Percentiles rank a stretch among this genome's conserved stretches.
These are phyloP conservation scores for Drosophila mercatorum DNA, from an alignment of 2,888 invertebrate species.

Conservation along the genomic window DNA sequence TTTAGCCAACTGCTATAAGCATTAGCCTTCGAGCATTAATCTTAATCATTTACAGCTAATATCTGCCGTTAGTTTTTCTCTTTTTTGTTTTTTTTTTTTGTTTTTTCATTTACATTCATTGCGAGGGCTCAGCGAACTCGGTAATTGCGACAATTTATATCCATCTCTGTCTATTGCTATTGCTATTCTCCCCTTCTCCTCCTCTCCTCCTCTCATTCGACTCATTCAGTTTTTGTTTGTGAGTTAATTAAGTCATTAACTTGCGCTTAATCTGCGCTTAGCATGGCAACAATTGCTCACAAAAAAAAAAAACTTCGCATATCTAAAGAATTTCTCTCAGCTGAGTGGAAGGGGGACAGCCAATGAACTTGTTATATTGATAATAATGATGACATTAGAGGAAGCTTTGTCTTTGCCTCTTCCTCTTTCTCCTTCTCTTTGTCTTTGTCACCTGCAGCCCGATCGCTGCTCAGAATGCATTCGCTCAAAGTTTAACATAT, in stretches of 20 bases:
- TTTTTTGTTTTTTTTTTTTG: neutral
- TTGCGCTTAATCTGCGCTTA: conserved; percentile 73
- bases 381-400: conserved; percentile 76
- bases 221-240: conserved; percentile 27
- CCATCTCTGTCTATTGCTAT: conserved; percentile 35
- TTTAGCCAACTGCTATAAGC: conserved; percentile 3
- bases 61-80: neutral
- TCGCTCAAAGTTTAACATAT: conserved; percentile 51
- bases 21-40: conserved; percentile 8
- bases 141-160: conserved; percentile 56
- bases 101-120: conserved; percentile 14
- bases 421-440: conserved; percentile 39
- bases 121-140: conserved; percentile 18
- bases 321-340: conserved; percentile 59
- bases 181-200: conserved; percentile 45
- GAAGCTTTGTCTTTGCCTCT: conserved; percentile 58
- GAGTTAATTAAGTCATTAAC: conserved; percentile 73
- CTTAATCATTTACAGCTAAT: conserved; percentile 12
- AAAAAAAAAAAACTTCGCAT: conserved; percentile 52
- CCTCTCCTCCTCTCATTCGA: conserved; percentile 36
- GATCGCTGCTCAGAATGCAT: conserved; percentile 44
- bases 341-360: conserved; percentile 43
- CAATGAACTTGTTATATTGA: conserved; percentile 78
- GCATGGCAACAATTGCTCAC: conserved; percentile 26
- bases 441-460: conserved; percentile 63